Evolutionary conservation across 2,113 vertebrate species (phyloP).

Genomic region (Paradoxurus hermaphroditus): DNA sequence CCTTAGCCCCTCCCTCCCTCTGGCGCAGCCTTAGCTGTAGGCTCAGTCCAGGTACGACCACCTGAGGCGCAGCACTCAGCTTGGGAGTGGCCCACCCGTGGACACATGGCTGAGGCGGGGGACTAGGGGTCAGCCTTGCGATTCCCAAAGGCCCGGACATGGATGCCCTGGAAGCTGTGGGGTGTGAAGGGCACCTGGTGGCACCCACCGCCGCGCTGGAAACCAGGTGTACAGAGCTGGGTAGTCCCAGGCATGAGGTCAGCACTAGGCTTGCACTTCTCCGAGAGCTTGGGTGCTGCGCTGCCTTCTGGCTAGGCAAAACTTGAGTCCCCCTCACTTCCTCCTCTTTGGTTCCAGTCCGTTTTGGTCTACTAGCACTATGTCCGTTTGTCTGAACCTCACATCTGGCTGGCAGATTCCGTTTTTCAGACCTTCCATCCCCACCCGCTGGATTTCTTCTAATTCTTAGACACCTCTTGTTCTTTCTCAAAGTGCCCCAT

Average conservation of each 20-base stretch:
- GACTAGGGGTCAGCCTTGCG: neutral
- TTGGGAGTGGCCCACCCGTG: neutral
- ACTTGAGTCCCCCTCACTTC: neutral
- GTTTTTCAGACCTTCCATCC: neutral
- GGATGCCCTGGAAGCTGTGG: neutral
- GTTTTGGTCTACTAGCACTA: neutral
- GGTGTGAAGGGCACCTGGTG: neutral
- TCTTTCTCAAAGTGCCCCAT: neutral
- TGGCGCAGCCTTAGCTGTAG: fast-evolving
- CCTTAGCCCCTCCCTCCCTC: neutral
- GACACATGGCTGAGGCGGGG: neutral
- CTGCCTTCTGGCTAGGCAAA: neutral
- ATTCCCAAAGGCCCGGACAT: neutral
- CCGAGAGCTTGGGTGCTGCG: neutral
- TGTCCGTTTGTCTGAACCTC: neutral
- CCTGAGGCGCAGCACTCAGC: neutral
- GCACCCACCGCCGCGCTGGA: neutral
- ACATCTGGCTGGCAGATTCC: neutral
- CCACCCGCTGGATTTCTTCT: neutral
- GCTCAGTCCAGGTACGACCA: neutral
- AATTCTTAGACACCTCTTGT: neutral
- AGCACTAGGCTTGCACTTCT: neutral
- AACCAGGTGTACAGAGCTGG: neutral
- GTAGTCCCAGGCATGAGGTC: neutral
- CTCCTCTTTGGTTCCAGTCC: neutral